phyloP scores from a whole-genome alignment of 2,113 vertebrate species.

The Pachycephala philippinensis region DNA sequence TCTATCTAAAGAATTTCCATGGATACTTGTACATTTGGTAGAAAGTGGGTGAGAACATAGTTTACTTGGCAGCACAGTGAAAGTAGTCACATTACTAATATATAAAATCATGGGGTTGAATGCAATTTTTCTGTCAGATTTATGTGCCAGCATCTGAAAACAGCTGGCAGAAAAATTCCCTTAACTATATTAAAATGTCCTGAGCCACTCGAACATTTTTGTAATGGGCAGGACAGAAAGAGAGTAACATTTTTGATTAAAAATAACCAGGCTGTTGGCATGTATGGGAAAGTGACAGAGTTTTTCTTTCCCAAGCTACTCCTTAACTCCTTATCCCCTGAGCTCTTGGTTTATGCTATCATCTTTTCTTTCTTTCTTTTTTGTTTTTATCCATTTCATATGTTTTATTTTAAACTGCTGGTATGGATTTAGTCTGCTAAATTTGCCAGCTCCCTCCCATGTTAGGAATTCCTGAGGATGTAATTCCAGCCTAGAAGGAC shows the following conservation, averaged over 20 bases:
- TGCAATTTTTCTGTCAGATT: not conserved
- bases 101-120: not conserved
- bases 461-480: not conserved
- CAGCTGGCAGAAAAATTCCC: not conserved
- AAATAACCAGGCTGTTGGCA: constrained; percentile 35
- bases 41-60: not conserved
- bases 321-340: not conserved
- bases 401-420: constrained; percentile 22
- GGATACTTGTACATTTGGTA: not conserved
- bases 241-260: constrained; percentile 1
- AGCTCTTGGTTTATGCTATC: not conserved
- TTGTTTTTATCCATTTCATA: not conserved
- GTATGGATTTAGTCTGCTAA: not conserved
- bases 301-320: constrained; percentile 34
- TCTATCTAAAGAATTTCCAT: not conserved
- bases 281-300: constrained; percentile 18
- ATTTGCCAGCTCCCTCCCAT: not conserved
- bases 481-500: not conserved
- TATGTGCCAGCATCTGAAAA: not conserved
- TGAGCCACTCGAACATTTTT: not conserved
- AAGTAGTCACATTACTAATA: not conserved
- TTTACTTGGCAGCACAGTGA: not conserved
- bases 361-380: not conserved
- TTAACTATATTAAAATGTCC: not conserved
- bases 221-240: not conserved